Evolutionary conservation across 2,888 invertebrate species (phyloP).

Genomic region (Bombylius major): DNA sequence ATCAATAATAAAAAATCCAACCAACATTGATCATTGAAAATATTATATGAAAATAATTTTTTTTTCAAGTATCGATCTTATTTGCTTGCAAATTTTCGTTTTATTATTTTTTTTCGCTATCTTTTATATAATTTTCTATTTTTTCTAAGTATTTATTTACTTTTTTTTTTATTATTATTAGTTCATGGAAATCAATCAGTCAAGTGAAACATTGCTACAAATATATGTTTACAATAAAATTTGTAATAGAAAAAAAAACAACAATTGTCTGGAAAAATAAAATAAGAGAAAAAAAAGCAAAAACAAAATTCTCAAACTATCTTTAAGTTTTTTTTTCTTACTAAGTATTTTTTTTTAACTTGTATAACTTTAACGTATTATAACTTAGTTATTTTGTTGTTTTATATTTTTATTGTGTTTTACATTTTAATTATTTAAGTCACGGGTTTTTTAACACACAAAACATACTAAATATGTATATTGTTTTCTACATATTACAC

Average conservation of each 20-base stretch:
- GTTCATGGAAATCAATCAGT: not conserved
- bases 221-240: not conserved
- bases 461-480: no score
- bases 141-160: not conserved
- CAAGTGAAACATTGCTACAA: not conserved
- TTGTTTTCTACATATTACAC: no score
- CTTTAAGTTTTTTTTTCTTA: not conserved
- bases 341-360: not conserved
- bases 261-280: not conserved
- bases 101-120: no score
- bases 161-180: not conserved
- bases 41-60: no score
- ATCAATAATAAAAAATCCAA: not conserved
- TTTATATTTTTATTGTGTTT: not conserved
- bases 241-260: not conserved
- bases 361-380: not conserved
- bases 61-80: no score
- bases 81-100: no score
- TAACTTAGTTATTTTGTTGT: not conserved
- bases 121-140: no score
- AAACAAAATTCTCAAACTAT: not conserved
- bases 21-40: no score
- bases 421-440: constrained; percentile 10
- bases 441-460: constrained; percentile 4
- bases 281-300: no score